A percentile compares a stretch with the other conserved stretches of the same genome.
Evolutionary conservation across 2,888 invertebrate genomes (phyloP).

Genomic region (Lymantria monacha): DNA sequence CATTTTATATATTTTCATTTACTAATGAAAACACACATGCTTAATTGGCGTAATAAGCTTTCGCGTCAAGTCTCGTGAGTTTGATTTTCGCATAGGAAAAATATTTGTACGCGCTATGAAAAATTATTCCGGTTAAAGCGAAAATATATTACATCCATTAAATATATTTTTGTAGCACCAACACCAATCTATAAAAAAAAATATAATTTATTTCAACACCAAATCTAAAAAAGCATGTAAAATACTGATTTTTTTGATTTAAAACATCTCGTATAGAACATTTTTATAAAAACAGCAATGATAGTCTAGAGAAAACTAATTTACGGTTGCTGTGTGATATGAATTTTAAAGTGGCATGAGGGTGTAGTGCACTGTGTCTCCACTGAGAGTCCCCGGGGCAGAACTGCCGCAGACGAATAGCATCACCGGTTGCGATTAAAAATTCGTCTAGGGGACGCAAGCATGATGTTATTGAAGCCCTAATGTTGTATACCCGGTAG

Average conservation of each 20-base stretch:
- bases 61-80: too few species aligned
- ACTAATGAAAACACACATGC: too few species aligned
- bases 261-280: neutral
- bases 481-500: constrained; percentile 3
- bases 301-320: constrained; percentile 49
- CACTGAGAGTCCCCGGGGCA: constrained; percentile 37
- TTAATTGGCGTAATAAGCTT: too few species aligned
- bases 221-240: neutral
- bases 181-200: too few species aligned
- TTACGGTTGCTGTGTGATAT: constrained; percentile 46
- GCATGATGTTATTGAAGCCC: constrained; percentile 40
- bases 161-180: too few species aligned
- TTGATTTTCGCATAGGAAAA: too few species aligned
- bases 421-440: constrained; percentile 54
- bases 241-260: neutral
- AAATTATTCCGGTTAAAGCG: too few species aligned
- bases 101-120: too few species aligned
- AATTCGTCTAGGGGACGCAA: constrained; percentile 50
- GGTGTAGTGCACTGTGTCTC: constrained; percentile 30
- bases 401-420: constrained; percentile 41
- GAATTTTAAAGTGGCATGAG: constrained; percentile 54
- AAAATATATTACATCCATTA: too few species aligned
- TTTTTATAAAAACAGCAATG: neutral
- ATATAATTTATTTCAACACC: too few species aligned
- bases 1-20: too few species aligned